A percentile compares a stretch with the other conserved stretches of the same genome.
phyloP scores from a whole-genome alignment of 2,113 vertebrate genomes.

The Lanius ludovicianus region DNA sequence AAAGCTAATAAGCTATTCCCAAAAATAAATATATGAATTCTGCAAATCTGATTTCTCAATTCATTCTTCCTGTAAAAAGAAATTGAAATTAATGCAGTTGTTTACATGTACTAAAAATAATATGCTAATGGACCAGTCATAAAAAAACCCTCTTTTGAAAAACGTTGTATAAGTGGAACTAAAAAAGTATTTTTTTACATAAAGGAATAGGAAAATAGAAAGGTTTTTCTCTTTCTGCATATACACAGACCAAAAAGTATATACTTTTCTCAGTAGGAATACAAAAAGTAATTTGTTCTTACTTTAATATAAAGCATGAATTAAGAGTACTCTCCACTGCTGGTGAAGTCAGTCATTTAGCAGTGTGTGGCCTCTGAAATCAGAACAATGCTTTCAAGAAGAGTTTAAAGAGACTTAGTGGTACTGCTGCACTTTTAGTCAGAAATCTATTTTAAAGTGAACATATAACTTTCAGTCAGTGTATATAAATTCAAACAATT shows the following conservation, averaged over 20 bases:
- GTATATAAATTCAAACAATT: conserved; percentile 7
- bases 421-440: neutral
- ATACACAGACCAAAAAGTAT: neutral
- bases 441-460: conserved; percentile 47
- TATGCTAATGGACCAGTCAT: neutral
- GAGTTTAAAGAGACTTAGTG: neutral
- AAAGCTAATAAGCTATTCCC: neutral
- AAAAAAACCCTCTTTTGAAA: neutral
- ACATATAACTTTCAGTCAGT: conserved; percentile 27
- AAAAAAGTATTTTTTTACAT: neutral
- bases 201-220: neutral
- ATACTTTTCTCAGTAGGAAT: neutral
- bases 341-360: conserved; percentile 9
- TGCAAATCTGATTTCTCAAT: neutral
- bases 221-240: neutral
- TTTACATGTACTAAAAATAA: neutral
- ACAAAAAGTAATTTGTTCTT: neutral
- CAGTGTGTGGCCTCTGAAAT: neutral
- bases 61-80: neutral
- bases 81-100: neutral
- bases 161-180: neutral
- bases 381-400: neutral
- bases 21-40: neutral
- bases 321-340: neutral
- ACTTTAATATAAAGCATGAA: neutral